Evolutionary conservation across 2,888 invertebrate species (phyloP), one percentile per base, ranked within the genome.

Genomic region (Lampropteryx suffumata): DNA sequence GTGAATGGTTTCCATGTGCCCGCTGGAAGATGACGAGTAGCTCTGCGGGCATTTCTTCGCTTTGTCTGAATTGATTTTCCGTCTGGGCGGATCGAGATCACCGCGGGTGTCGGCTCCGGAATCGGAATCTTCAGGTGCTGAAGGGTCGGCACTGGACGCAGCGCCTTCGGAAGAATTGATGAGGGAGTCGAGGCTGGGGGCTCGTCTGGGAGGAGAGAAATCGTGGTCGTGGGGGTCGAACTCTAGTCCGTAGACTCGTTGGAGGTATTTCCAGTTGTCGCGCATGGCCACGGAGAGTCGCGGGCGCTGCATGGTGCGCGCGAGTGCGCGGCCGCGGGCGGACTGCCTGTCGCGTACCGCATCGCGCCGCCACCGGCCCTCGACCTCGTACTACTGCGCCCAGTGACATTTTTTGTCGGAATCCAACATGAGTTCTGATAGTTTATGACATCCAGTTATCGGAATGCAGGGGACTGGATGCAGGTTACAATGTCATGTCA

Each of bases 1-100:
- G 50, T 94, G 92, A 58, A 96, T 96, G 40, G 96, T 96, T 81
- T 95, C 95, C 95, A 96, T 95, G 77, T 92, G 93, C 64, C 83
- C 93, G 76, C 91, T 92, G 70, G 93, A 93, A 61, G 90, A 90
- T 12, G 90, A 90, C 61, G 91, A 91, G 80, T 76, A 90, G 72
- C 86, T 90, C 61, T 90, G 89, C 7, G 79, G 82, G 65, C 77
- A 87, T 72, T 87, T 90, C 71, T 87, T 79, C 65, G 79, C 66
- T 50, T 75, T 65, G 28, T 73, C 72, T 24, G 67, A 59, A 57
- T 71, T 76, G 49, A 69, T 68, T 43, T 79, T 79, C 14, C 68
- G 60, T 10, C 82, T 71, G 1, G 73, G 67, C 0, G 82, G 82
- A 37, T 87, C 87, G 58, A 88, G 77, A 61, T 90, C 79, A 64